Conservation (phyloP, 2,113 vertebrate genomes). For the Rhinichthys klamathensis region DNA sequence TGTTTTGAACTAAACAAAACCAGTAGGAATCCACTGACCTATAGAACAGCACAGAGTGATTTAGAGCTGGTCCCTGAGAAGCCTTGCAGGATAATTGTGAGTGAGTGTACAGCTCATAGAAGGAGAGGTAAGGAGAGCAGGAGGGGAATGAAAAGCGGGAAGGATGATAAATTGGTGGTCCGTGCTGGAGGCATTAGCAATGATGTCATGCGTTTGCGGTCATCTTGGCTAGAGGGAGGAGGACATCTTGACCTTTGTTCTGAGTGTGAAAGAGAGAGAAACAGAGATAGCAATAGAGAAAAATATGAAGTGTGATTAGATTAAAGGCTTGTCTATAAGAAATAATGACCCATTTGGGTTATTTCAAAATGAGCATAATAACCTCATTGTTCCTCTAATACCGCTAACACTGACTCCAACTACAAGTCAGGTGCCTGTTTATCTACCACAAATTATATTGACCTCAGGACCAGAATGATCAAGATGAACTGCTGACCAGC, state of each 20-base stretch:
- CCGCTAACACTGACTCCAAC: neutral
- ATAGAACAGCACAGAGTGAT: neutral
- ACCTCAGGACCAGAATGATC: neutral
- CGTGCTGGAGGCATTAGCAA: slow-evolving; percentile 25
- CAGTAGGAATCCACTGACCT: neutral
- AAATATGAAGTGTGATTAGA: slow-evolving; percentile 3
- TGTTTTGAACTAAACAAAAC: slow-evolving; percentile 15
- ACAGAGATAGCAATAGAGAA: neutral
- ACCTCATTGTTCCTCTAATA: slow-evolving; percentile 4
- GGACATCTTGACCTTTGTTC: slow-evolving; percentile 22
- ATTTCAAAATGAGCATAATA: slow-evolving; percentile 1
- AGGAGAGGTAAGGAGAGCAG: slow-evolving; percentile 14
- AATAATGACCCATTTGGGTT: slow-evolving; percentile 13
- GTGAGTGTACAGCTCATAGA: slow-evolving; percentile 21
- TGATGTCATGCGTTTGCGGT: slow-evolving; percentile 54
- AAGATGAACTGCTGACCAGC: neutral
- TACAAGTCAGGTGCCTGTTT: neutral
- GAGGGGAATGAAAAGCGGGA: neutral
- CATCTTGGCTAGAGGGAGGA: slow-evolving; percentile 24
- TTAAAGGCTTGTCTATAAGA: slow-evolving; percentile 10
- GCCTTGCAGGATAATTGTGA: slow-evolving; percentile 16
- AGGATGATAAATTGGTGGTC: slow-evolving; percentile 51
- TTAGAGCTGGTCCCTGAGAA: slow-evolving; percentile 25
- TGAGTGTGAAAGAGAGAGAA: neutral
- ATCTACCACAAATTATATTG: neutral